Conservation (phyloP, 2,113 vertebrate genomes). For the Rhinopomastus cyanomelas region DNA sequence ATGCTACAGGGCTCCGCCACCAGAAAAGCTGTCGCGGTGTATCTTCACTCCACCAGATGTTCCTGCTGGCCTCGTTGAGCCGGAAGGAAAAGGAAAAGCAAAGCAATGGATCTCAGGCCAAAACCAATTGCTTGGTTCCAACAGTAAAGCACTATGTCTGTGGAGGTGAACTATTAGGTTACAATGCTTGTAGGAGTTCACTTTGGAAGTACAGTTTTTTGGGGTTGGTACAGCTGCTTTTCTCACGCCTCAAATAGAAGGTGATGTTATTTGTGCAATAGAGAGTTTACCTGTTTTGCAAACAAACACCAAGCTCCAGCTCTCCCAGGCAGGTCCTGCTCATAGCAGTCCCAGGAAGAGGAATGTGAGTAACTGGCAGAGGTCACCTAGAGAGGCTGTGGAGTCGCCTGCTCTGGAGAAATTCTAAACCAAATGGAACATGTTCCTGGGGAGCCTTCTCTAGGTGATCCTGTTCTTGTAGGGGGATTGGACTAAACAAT, state of each 20-base stretch:
- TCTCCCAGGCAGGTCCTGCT: background rate
- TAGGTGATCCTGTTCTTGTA: too few relatives aligned
- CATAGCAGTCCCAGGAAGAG: background rate
- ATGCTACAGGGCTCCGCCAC: background rate
- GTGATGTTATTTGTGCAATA: background rate
- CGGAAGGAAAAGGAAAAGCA: background rate
- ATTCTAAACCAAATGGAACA: too few relatives aligned
- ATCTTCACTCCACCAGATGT: slow-evolving; percentile 39
- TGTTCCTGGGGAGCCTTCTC: too few relatives aligned
- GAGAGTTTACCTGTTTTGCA: background rate
- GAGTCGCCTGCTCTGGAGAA: too few relatives aligned
- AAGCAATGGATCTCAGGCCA: background rate
- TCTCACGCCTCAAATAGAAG: background rate
- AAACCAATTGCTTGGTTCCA: background rate
- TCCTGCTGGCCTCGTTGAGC: background rate
- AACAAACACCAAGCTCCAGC: background rate
- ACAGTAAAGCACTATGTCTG: background rate
- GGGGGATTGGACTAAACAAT: too few relatives aligned
- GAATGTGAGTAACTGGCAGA: background rate
- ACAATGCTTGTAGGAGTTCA: background rate
- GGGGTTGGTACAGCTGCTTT: background rate
- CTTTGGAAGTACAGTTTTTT: background rate
- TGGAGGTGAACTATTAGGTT: background rate
- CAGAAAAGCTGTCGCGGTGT: background rate
- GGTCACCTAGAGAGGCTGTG: too few relatives aligned